Base-by-base conservation (phyloP, 2,888 invertebrate species). In the Ganaspis brasiliensis region DNA sequence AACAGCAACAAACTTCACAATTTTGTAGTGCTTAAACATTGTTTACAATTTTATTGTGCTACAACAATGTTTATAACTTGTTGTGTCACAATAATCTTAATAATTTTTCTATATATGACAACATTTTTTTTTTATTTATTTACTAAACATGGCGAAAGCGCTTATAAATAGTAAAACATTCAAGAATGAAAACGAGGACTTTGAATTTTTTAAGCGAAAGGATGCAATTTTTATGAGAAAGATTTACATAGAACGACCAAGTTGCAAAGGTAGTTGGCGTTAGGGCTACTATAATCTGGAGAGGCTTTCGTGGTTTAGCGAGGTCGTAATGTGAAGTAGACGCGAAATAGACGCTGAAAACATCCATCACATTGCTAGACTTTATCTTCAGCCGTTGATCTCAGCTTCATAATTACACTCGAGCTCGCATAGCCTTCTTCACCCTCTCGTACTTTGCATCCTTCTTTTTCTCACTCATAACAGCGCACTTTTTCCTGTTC, bases 331-430 rank as follows among this genome's bases (percentile, higher is more conserved):
- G 88, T 90, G 85, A 89, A 88, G 88, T 89, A 90, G 91, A 90
- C 91, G 88, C 88, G 87, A 83, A 88, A 86, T 89, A 90, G 89
- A 91, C 91, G 90, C 86, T 90, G 90, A 91, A 91, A 91, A 89
- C 91, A 91, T 91, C 91, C 91, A 91, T 91, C 91, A 91, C 90
- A 86, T 86, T 85, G 84, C 85, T 83, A 84, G 85, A 83, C 82
- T 88, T 88, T 90, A 91, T 91, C 90, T 90, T 84, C 83, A 83
- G 83, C 86, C 85, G 87, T 86, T 84, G 88, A 91, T 90, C 91
- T 90, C 89, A 84, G 88, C 87, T 87, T 90, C 89, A 90, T 91
- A 91, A 91, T 91, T 91, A 90, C 89, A 90, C 89, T 89, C 89
- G 88, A 88, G 86, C 88, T 88, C 75, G 81, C 80, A 79, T 72